These are phyloP conservation scores for Athene cunicularia DNA, from an alignment of 2,113 vertebrate species.

Conservation along the genomic window DNA sequence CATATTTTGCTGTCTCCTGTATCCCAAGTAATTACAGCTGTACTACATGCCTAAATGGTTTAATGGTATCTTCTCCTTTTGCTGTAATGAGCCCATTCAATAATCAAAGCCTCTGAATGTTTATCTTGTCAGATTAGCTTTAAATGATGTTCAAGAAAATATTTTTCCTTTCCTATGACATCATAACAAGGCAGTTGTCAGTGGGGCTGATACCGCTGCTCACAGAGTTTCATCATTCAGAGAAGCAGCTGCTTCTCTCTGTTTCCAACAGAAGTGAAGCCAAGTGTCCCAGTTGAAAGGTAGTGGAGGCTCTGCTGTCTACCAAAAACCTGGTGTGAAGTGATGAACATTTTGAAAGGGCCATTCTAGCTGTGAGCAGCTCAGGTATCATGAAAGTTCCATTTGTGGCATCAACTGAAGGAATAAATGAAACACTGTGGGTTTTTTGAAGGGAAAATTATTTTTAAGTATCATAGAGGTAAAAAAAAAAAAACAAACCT, in stretches of 20 bases:
- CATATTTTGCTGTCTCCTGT: not conserved
- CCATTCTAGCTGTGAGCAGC: not conserved
- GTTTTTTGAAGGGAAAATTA: not conserved
- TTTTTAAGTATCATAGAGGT: not conserved
- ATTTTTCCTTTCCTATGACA: not conserved
- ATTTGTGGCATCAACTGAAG: not conserved
- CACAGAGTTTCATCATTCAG: not conserved
- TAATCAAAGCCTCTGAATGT: not conserved
- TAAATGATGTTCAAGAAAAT: not conserved
- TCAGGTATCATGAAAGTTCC: not conserved
- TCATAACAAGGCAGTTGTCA: not conserved
- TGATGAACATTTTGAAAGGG: not conserved
- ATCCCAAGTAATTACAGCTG: not conserved
- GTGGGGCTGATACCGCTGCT: not conserved
- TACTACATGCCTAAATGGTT: not conserved
- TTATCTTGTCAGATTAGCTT: slow-evolving; percentile 1
- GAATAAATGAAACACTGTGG: not conserved
- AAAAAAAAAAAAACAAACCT: not conserved
- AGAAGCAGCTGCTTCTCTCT: not conserved
- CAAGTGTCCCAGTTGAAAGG: not conserved
- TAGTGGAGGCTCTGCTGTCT: not conserved
- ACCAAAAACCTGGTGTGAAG: not conserved
- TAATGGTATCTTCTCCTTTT: not conserved
- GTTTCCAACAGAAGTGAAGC: not conserved
- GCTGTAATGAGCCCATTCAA: not conserved